Conservation (phyloP, 2,888 invertebrate genomes). For the Lymantria dispar region DNA sequence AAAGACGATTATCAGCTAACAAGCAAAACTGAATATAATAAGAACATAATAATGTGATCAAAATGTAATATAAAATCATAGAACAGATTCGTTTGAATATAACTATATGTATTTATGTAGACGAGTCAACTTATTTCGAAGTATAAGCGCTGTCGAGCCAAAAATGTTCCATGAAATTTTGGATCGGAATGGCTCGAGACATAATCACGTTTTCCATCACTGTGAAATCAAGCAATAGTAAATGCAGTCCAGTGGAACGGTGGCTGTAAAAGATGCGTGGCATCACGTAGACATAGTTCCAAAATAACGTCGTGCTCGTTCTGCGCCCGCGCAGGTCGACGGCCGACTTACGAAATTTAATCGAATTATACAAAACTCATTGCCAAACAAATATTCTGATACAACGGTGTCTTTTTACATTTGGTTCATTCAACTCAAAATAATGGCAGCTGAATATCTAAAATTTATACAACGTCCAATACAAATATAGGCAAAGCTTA, state of each 20-base stretch:
- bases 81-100: background rate
- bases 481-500: constrained; percentile 32
- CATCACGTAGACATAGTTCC: constrained; percentile 66
- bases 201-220: constrained; percentile 68
- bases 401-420: constrained; percentile 39
- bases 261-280: constrained; percentile 61
- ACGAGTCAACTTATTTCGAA: constrained; percentile 20
- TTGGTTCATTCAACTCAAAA: constrained; percentile 41
- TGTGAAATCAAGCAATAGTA: constrained; percentile 67
- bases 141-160: constrained; percentile 35
- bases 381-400: constrained; percentile 47
- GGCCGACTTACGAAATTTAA: constrained; percentile 63
- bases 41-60: background rate
- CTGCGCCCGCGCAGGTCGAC: constrained; percentile 52
- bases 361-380: constrained; percentile 60
- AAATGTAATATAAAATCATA: background rate
- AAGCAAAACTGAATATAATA: background rate
- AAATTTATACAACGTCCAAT: constrained; percentile 37
- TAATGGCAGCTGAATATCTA: constrained; percentile 14
- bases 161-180: constrained; percentile 54
- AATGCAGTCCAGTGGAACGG: constrained; percentile 62
- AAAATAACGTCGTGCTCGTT: constrained; percentile 56
- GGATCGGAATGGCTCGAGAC: constrained; percentile 57
- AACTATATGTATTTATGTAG: background rate
- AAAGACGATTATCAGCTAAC: background rate